Evolutionary conservation across 2,888 invertebrate genomes (phyloP).

Genomic region (Apamea epomidion): DNA sequence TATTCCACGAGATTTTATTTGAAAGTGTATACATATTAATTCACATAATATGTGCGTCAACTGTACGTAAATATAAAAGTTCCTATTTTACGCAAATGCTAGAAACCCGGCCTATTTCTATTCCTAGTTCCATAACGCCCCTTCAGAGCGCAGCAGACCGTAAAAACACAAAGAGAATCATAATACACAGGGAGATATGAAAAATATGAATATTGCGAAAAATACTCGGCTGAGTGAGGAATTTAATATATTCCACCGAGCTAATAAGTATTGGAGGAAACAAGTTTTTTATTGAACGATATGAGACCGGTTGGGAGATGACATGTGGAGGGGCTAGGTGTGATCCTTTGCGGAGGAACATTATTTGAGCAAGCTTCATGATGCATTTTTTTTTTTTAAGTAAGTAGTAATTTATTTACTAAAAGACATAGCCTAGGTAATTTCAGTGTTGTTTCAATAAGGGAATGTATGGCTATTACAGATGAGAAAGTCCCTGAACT

Average conservation of each 20-base stretch:
- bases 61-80: neutral
- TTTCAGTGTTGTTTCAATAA: too few species aligned
- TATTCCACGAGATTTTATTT: neutral
- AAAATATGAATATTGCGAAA: slow-evolving; percentile 62
- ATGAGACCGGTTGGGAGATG: slow-evolving; percentile 20
- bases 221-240: slow-evolving; percentile 53
- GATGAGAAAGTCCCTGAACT: too few species aligned
- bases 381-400: too few species aligned
- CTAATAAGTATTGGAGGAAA: slow-evolving; percentile 59
- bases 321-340: neutral
- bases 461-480: too few species aligned
- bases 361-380: neutral
- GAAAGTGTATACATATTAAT: neutral
- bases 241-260: slow-evolving; percentile 64
- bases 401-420: too few species aligned
- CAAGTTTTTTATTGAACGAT: slow-evolving; percentile 60
- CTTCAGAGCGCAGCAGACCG: slow-evolving; percentile 37
- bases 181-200: slow-evolving; percentile 53
- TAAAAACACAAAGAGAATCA: slow-evolving; percentile 54
- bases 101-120: slow-evolving; percentile 12
- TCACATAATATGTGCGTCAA: neutral
- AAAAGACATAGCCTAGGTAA: too few species aligned
- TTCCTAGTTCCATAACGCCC: slow-evolving; percentile 22
- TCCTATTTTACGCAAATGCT: neutral
- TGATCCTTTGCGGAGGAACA: neutral